Conservation (phyloP, 2,888 invertebrate species). For the Orchesellides sinensis region DNA sequence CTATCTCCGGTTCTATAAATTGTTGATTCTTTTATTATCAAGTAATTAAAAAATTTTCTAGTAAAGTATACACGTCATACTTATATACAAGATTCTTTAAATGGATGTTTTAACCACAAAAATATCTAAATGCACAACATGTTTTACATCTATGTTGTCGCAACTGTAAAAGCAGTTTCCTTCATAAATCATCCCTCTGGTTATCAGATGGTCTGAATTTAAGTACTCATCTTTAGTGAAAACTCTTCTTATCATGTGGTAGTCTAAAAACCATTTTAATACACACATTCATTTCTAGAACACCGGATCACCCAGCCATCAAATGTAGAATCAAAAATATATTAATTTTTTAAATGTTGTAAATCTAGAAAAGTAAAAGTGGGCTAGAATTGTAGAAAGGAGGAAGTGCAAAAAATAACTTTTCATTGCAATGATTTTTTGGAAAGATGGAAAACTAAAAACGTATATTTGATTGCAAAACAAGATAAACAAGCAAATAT, state of each 20-base stretch:
- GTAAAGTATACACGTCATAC: too few species aligned
- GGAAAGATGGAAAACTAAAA: neutral
- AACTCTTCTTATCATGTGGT: constrained; percentile 1
- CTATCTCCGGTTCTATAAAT: too few species aligned
- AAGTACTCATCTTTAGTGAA: constrained; percentile 19
- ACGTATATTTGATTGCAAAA: too few species aligned
- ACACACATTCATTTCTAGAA: constrained; percentile 27
- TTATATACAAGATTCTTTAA: too few species aligned
- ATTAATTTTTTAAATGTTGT: neutral
- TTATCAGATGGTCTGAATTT: too few species aligned
- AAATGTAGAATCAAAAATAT: constrained; percentile 54
- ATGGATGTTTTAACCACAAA: too few species aligned
- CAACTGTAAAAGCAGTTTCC: neutral
- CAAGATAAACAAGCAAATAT: neutral
- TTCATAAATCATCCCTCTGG: too few species aligned
- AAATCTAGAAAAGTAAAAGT: constrained; percentile 37
- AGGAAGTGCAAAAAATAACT: neutral
- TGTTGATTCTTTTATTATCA: too few species aligned
- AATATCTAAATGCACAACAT: neutral
- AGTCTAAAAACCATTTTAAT: neutral
- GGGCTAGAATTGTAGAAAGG: constrained; percentile 14
- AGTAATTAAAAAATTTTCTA: too few species aligned
- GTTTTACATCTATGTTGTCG: neutral
- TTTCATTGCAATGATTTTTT: neutral
- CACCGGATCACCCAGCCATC: constrained; percentile 37